Conservation (phyloP, 2,888 invertebrate species). For the Drosophila paramelanica region DNA sequence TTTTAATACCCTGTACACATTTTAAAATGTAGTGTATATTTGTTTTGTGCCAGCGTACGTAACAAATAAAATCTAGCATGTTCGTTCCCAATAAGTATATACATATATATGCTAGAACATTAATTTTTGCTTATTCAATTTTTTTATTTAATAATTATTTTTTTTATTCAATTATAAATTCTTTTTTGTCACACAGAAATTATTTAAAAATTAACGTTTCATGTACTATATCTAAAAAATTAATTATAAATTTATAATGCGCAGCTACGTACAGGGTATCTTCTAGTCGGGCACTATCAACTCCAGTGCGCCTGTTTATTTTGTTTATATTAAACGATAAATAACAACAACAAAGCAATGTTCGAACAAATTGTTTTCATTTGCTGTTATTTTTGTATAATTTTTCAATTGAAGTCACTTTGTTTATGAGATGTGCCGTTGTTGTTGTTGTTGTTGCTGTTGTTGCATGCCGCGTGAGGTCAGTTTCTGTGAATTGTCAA, state of each 20-base stretch:
- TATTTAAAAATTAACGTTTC: no score
- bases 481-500: slow-evolving; percentile 65
- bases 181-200: no score
- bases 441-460: slow-evolving; percentile 8
- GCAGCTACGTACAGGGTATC: background rate
- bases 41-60: background rate
- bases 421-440: slow-evolving; percentile 55
- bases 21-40: background rate
- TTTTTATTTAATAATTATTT: background rate
- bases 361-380: slow-evolving; percentile 45
- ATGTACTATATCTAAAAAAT: no score
- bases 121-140: no score
- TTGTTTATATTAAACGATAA: slow-evolving; percentile 53
- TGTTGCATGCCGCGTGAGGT: slow-evolving; percentile 57
- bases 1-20: background rate
- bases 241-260: no score
- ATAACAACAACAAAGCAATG: slow-evolving; percentile 32
- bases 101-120: no score
- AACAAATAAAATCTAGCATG: no score
- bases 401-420: slow-evolving; percentile 67
- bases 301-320: slow-evolving; percentile 10
- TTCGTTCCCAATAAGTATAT: no score
- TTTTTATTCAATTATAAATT: slow-evolving; percentile 9
- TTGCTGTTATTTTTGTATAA: slow-evolving; percentile 65
- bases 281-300: background rate